A percentile compares a stretch with the other conserved stretches of the same genome.
Evolutionary conservation across 2,888 invertebrate genomes (phyloP).

Genomic region (Cryptophagus acutangulus): DNA sequence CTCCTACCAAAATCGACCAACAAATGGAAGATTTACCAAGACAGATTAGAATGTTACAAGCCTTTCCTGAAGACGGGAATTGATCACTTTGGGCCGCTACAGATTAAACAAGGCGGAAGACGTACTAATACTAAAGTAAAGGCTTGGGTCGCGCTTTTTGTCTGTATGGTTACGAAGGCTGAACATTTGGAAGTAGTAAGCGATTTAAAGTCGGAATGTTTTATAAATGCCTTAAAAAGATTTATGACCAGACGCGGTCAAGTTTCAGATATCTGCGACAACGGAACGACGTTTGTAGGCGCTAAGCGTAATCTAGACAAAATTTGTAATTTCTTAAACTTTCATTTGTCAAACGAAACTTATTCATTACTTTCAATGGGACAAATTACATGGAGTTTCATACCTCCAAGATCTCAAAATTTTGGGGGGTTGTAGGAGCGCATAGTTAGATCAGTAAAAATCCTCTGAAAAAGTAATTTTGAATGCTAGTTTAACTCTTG

Average conservation of each 20-base stretch:
- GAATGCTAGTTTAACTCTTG: neutral
- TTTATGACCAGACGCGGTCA: neutral
- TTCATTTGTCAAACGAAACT: neutral
- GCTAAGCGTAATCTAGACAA: neutral
- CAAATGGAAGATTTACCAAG: neutral
- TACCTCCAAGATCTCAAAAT: neutral
- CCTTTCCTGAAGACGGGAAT: neutral
- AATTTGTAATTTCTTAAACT: neutral
- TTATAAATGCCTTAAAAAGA: conserved; percentile 1
- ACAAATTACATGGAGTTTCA: neutral
- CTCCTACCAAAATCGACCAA: neutral
- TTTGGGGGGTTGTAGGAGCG: neutral
- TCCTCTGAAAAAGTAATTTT: neutral
- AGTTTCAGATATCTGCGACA: neutral
- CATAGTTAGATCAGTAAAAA: neutral
- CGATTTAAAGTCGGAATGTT: no score
- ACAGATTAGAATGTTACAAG: no score
- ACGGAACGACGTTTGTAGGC: neutral
- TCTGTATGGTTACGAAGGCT: neutral
- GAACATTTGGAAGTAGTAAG: no score
- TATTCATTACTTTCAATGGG: neutral
- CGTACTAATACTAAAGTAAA: neutral
- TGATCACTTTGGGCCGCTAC: neutral
- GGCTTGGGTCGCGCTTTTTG: conserved; percentile 1
- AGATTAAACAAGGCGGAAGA: neutral